Conservation (phyloP, 1,140 invertebrate species). For the Nebria ingens region DNA sequence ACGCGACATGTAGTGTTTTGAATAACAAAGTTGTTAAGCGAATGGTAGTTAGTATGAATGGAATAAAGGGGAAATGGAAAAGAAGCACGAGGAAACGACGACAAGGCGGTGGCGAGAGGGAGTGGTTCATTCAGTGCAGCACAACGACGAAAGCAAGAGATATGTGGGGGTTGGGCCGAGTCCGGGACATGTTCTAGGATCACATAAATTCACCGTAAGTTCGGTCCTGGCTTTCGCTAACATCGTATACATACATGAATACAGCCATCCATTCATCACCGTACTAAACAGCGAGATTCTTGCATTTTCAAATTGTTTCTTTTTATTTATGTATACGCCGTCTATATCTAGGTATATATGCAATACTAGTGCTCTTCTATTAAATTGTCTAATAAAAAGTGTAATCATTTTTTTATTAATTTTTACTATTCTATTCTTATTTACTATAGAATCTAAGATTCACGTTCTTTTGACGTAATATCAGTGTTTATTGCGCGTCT, state of each 20-base stretch:
- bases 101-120: background rate
- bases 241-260: background rate
- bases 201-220: background rate
- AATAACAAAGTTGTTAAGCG: background rate
- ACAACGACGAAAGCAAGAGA: background rate
- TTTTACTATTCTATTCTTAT: background rate
- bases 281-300: background rate
- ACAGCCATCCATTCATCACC: background rate
- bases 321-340: background rate
- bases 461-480: too few species aligned
- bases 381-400: background rate
- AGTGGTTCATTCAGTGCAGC: background rate
- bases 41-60: background rate
- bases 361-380: background rate
- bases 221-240: background rate
- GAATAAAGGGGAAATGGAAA: background rate
- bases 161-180: background rate
- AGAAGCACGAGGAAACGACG: background rate
- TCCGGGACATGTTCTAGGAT: background rate
- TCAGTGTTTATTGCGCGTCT: too few species aligned
- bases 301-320: background rate
- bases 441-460: too few species aligned
- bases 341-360: background rate
- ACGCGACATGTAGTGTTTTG: background rate
- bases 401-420: background rate